Base-by-base conservation (phyloP, 2,113 vertebrate genomes). In the Hoplias malabaricus region DNA sequence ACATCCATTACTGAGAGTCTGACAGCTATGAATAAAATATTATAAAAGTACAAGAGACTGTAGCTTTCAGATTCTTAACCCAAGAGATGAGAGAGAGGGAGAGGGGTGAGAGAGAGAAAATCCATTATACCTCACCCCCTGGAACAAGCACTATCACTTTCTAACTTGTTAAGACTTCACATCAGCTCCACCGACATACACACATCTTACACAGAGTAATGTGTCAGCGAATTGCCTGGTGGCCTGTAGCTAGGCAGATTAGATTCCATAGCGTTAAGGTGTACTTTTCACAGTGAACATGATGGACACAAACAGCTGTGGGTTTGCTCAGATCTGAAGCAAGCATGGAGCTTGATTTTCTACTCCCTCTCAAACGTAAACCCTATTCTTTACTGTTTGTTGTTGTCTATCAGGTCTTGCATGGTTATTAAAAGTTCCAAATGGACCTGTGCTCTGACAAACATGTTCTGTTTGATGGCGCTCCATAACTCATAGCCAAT, bases 21-120 rank as follows among this genome's bases (percentile, higher is more conserved):
- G 63, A 71, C 78, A 80, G 57, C 42, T 76, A 84, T 84, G 79
- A 82, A 82, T 82, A 79, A 82, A 82, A 82, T 79, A 82, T 82
- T 14, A 16, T 65, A 61, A 59, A 72, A 75, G 40, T 62, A 75
- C 46, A 33, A 69, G 48, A 79, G 67, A 79, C 48, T 53, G 23
- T 65, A 50, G 75, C 70, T 75, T 79, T 82, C 54, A 75, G 57
- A 57, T 57, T 69, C 12, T 21, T 43, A 62, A 59, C 34, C 57
- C 73, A 73, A 50, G 78, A 80, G 69, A 77, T 40, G 50, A 82
- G 77, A 80, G 65, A 74, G 73, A 19, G 46, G 9, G 21, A 4
- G 14, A 78, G 69, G 67, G 33, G 29, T 46, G 25, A 23, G 16
- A 73, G 65, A 74, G 42, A 78, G 66, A 63, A 48, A 77, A 59